These are phyloP conservation scores for Neosilurus hyrtlii DNA, from an alignment of 2,797 vertebrate genomes.

Conservation along the genomic window DNA sequence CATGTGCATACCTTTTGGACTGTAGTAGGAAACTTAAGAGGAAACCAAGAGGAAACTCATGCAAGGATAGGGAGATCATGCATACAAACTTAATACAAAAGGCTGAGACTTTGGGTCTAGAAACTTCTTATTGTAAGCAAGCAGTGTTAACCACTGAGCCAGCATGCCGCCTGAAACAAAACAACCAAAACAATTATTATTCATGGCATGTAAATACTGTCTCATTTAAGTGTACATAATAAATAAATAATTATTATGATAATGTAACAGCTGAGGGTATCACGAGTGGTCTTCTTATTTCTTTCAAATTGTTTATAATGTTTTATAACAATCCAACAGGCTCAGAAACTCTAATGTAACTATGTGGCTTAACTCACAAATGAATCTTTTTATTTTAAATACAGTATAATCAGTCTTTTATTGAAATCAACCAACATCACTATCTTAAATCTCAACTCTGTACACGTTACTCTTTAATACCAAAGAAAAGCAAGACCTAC, in stretches of 20 bases:
- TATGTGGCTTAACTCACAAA: not conserved
- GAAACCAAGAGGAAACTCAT: too few species aligned
- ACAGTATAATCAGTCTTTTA: conserved; percentile 40
- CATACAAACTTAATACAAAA: too few species aligned
- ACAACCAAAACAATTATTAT: not conserved
- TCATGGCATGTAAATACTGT: not conserved
- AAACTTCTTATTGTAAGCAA: too few species aligned
- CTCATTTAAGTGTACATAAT: not conserved
- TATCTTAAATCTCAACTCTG: conserved; percentile 24
- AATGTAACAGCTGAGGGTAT: not conserved
- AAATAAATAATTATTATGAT: not conserved
- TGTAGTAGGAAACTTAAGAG: too few species aligned
- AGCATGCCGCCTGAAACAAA: too few species aligned
- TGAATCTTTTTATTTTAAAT: not conserved
- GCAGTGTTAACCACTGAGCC: too few species aligned
- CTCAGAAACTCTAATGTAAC: not conserved
- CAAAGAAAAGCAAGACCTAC: conserved; percentile 25
- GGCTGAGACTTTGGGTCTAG: too few species aligned
- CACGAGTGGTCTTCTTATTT: not conserved
- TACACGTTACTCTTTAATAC: conserved; percentile 33
- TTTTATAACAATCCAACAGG: not conserved
- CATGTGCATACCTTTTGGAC: too few species aligned
- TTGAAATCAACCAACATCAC: conserved; percentile 49
- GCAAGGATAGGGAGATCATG: too few species aligned
- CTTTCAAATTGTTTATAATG: not conserved